These are phyloP conservation scores for Dysmachus trigonus DNA, from an alignment of 2,888 invertebrate genomes.

Conservation along the genomic window DNA sequence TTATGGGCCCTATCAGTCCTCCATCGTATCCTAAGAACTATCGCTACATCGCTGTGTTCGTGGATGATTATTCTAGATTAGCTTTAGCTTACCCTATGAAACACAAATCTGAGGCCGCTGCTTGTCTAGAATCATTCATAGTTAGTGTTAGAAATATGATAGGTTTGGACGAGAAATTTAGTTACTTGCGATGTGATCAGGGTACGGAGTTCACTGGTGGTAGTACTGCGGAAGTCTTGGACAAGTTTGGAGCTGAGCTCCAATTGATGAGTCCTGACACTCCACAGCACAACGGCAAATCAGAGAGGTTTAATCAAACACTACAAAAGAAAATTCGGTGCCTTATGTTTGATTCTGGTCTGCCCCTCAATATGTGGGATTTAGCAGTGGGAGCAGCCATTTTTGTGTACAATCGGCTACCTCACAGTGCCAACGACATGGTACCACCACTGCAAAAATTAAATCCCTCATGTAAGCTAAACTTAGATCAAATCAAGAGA, in stretches of 20 bases:
- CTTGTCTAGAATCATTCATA: neutral
- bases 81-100: neutral
- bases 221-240: neutral
- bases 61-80: neutral
- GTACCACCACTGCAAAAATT: neutral
- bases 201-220: neutral
- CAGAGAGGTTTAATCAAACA: constrained; percentile 1
- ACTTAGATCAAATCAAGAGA: neutral
- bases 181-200: neutral
- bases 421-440: neutral
- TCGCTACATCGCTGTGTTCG: neutral
- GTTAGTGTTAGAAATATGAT: neutral
- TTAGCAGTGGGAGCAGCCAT: neutral
- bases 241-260: neutral
- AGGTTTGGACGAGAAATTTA: neutral
- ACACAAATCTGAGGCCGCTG: neutral
- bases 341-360: neutral
- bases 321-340: neutral
- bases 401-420: neutral
- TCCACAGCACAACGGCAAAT: neutral
- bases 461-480: neutral
- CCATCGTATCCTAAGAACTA: neutral
- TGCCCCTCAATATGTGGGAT: neutral
- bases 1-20: neutral
- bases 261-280: neutral